These are phyloP conservation scores for Psilopsiagon aurifrons DNA, from an alignment of 2,113 vertebrate genomes.

Conservation along the genomic window DNA sequence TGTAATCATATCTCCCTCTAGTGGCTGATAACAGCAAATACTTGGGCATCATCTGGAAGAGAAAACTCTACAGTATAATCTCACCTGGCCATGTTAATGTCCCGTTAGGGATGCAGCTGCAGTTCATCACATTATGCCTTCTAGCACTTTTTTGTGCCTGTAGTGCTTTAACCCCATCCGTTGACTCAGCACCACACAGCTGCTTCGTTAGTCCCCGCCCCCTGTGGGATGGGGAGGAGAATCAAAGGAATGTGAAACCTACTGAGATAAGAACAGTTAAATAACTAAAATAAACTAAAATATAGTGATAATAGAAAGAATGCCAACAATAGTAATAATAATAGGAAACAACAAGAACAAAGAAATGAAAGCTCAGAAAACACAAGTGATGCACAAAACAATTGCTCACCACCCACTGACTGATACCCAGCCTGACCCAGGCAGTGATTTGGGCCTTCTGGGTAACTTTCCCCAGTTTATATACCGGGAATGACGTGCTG, in stretches of 20 bases:
- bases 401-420: neutral
- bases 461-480: neutral
- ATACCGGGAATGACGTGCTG: neutral
- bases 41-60: neutral
- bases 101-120: neutral
- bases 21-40: neutral
- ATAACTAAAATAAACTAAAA: neutral
- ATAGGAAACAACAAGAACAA: neutral
- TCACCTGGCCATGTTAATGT: neutral
- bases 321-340: neutral
- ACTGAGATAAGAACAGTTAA: neutral
- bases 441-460: neutral
- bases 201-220: neutral
- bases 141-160: neutral
- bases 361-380: neutral
- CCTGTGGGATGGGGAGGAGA: neutral
- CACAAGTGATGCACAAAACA: neutral
- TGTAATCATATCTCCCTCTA: slow-evolving; percentile 23
- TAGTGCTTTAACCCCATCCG: neutral
- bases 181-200: neutral
- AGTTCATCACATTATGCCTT: neutral
- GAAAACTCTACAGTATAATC: neutral
- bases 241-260: neutral
- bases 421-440: neutral
- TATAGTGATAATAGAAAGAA: neutral